Base-by-base conservation (phyloP, 2,113 vertebrate species). In the Bos indicus region DNA sequence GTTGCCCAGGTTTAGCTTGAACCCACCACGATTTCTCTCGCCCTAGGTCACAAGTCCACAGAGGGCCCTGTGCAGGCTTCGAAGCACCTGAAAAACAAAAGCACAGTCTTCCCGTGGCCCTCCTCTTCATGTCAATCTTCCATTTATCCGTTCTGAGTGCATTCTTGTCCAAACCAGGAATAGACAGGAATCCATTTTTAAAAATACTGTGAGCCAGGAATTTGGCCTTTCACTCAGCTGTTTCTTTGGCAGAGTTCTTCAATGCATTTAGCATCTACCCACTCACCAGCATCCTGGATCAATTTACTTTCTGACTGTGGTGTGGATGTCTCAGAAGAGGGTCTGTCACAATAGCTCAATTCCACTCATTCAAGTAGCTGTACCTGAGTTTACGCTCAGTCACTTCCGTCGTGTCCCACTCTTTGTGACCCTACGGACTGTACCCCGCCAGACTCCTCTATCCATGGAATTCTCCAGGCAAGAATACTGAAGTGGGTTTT, bases 211-310 rank as follows among this genome's bases (percentile, higher is more conserved):
- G 60, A 78, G 67, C 40, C 88, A 97, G 43, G 91, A 96, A 94
- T 95, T 25, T 93, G 67, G 88, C 52, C 88, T 94, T 91, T 94
- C 51, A 14, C 33, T 95, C 94, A 90, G 74, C 57, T 96, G 36
- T 84, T 92, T 96, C 78, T 95, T 94, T 95, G 95, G 85, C 93
- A 64, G 86, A 95, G 40, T 91, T 81, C n/a, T 54, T 83, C 56
- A 71, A 19, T 0, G 3, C 74, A 23, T 83, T 90, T 74, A 4
- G 87, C 80, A 90, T 52, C 62, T 12, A 62, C 74, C 64, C n/a
- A 64, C 88, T 88, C 26, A 74, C 59, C 67, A 82, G 40, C 26
- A 36, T 62, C 43, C 17, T 40, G 17, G 77, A 89, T 54, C 78
- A n/a, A 52, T 87, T 89, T 86, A 26, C 64, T 60, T 93, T 78